Evolutionary conservation across 2,797 vertebrate species (phyloP).

Genomic region (Gephyroberyx darwinii): DNA sequence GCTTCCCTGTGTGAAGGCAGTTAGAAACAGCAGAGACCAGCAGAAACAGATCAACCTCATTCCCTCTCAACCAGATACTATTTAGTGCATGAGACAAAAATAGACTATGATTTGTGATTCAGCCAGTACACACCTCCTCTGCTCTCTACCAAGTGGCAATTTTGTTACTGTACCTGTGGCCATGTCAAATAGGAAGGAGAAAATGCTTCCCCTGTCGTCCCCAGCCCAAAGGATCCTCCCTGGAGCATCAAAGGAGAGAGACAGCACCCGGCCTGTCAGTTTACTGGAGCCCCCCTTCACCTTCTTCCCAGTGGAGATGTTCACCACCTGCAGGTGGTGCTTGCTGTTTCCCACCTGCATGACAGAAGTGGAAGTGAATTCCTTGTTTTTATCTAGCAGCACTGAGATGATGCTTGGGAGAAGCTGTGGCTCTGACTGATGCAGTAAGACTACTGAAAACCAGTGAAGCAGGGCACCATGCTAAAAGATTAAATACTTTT

Average conservation of each 20-base stretch:
- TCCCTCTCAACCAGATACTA: constrained; percentile 32
- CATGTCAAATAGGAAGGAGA: constrained; percentile 96
- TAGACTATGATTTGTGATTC: constrained; percentile 27
- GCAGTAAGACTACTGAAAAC: constrained; percentile 4
- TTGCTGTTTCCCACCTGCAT: constrained; percentile 92
- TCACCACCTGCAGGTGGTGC: constrained; percentile 92
- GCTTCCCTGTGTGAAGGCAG: constrained; percentile 83
- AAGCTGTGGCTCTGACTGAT: background rate
- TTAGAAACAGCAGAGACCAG: constrained; percentile 42
- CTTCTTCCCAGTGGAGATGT: constrained; percentile 96
- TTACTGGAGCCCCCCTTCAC: constrained; percentile 93
- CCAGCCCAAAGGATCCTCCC: constrained; percentile 94
- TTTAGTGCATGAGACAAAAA: constrained; percentile 12
- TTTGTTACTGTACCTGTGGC: constrained; percentile 83
- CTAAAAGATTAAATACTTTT: background rate
- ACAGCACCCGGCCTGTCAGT: constrained; percentile 90
- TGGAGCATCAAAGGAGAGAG: constrained; percentile 92
- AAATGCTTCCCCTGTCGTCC: constrained; percentile 91
- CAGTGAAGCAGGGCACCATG: background rate
- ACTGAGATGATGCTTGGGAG: background rate
- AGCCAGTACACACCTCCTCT: background rate
- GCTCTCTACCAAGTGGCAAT: constrained; percentile 12
- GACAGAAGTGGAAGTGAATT: constrained; percentile 41
- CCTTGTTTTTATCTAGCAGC: background rate
- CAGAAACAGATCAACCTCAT: constrained; percentile 48